These are phyloP conservation scores for Castor canadensis DNA, from an alignment of 2,113 vertebrate species.

Conservation along the genomic window DNA sequence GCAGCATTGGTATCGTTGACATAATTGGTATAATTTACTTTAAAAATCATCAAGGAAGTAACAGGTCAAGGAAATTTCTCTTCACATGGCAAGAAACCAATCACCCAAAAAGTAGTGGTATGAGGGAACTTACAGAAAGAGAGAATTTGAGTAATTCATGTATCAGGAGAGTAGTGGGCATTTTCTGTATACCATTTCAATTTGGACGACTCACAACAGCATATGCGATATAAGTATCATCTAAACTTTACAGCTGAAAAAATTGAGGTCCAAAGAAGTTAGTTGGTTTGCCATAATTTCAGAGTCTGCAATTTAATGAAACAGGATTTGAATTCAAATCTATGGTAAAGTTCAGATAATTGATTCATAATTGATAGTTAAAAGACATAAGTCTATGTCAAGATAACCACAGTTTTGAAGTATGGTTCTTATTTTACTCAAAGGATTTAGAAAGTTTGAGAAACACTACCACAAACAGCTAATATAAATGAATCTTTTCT, in stretches of 20 bases:
- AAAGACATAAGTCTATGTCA: background rate
- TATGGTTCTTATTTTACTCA: background rate
- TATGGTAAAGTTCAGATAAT: background rate
- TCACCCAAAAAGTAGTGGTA: background rate
- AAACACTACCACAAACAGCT: background rate
- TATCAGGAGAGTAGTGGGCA: background rate
- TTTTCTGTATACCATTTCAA: background rate
- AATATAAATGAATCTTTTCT: background rate
- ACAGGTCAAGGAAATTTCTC: slow-evolving; percentile 17
- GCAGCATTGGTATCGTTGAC: no score
- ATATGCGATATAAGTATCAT: background rate
- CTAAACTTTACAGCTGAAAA: no score
- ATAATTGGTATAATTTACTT: slow-evolving; percentile 40
- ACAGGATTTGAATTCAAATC: background rate
- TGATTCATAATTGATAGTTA: background rate
- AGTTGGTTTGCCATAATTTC: slow-evolving; percentile 7
- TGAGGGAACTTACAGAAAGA: background rate
- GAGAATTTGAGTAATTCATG: no score
- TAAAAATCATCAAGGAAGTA: slow-evolving; percentile 40
- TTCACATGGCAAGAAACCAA: background rate
- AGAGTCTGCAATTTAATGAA: background rate
- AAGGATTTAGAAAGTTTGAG: slow-evolving; percentile 3
- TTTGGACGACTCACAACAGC: background rate
- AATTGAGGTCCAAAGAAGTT: no score
- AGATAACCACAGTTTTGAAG: background rate